Conservation (phyloP, 2,888 invertebrate genomes). For the Limnephilus rhombicus region DNA sequence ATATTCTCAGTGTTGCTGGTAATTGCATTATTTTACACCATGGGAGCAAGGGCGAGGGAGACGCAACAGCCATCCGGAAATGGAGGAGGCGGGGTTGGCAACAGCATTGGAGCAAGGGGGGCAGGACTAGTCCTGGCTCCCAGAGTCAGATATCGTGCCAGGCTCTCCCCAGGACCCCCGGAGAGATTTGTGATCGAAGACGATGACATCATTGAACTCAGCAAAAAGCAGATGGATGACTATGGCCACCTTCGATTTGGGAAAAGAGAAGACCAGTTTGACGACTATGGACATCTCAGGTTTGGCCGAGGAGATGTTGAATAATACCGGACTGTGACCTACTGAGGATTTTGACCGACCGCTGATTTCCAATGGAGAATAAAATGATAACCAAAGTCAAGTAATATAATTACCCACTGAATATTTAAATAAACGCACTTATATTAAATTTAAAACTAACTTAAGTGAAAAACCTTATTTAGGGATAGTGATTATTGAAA, state of each 20-base stretch:
- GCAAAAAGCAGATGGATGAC: conserved; percentile 78
- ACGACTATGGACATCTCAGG: conserved; percentile 87
- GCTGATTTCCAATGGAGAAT: conserved; percentile 2
- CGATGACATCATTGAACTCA: conserved; percentile 73
- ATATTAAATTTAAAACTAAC: not conserved
- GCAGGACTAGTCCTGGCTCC: conserved; percentile 65
- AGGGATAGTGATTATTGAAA: not conserved
- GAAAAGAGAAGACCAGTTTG: conserved; percentile 82
- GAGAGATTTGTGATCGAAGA: conserved; percentile 70
- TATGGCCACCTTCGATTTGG: conserved; percentile 81
- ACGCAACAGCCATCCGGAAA: conserved; percentile 48
- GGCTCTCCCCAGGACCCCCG: conserved; percentile 68
- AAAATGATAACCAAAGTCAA: not conserved
- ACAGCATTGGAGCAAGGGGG: conserved; percentile 62
- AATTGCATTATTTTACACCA: conserved; percentile 39
- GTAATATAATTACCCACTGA: not conserved
- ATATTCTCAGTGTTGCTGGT: conserved; percentile 47
- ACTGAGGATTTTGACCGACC: conserved; percentile 3
- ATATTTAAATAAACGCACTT: not conserved
- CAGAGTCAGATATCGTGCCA: conserved; percentile 66
- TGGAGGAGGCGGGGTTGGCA: conserved; percentile 70
- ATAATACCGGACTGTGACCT: conserved; percentile 57
- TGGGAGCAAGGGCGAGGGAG: conserved; percentile 46
- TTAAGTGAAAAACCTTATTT: not conserved
- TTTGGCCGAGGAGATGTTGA: conserved; percentile 80